Evolutionary conservation across 2,113 vertebrate genomes (phyloP).

Genomic region (mouse (Mus musculus)): GRCm39 chr9:52205001-52205500

Average conservation of each 20-base stretch:
- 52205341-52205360: not conserved
- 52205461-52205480: not conserved
- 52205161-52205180: slow-evolving; percentile 60
- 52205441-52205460: no score
- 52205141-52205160: slow-evolving; percentile 66
- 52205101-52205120: slow-evolving; percentile 66
- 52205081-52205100: slow-evolving; percentile 72
- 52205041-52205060: slow-evolving; percentile 63
- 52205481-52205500: not conserved
- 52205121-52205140: slow-evolving; percentile 68
- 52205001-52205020: slow-evolving; percentile 61
- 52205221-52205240: slow-evolving; percentile 68
- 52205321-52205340: not conserved
- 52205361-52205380: not conserved
- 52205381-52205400: not conserved
- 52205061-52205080: slow-evolving; percentile 69
- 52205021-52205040: slow-evolving; percentile 66
- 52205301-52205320: not conserved
- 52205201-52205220: slow-evolving; percentile 74
- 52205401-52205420: not conserved
- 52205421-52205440: not conserved
- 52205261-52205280: slow-evolving; percentile 72
- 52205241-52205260: slow-evolving; percentile 69
- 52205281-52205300: slow-evolving; percentile 21
- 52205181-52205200: slow-evolving; percentile 72